Percentiles rank a stretch among this genome's conserved stretches.
Conservation (phyloP, 2,888 invertebrate species). For the Griposia aprilina region DNA sequence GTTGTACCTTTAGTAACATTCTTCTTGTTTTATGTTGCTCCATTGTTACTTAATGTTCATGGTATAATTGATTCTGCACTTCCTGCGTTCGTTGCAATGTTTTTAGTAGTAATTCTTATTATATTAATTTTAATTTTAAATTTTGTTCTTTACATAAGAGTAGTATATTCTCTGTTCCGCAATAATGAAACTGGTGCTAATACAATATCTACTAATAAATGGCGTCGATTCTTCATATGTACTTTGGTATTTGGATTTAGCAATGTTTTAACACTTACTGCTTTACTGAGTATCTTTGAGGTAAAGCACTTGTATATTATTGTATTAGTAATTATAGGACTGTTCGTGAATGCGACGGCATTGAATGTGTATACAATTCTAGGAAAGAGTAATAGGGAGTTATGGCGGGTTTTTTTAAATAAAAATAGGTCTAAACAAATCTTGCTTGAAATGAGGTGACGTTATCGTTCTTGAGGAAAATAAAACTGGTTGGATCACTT, state of each 20-base stretch:
- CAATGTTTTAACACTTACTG: slow-evolving; percentile 15
- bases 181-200: background rate
- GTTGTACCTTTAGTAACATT: background rate
- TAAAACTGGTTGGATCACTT: background rate
- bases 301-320: background rate
- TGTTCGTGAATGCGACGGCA: slow-evolving; percentile 1
- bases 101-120: slow-evolving; percentile 8
- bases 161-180: slow-evolving; percentile 10
- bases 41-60: background rate
- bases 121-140: background rate
- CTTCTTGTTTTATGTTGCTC: background rate
- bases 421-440: background rate
- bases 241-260: slow-evolving; percentile 19
- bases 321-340: background rate
- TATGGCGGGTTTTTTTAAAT: slow-evolving; percentile 6
- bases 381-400: slow-evolving; percentile 5
- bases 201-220: background rate
- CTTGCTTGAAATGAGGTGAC: background rate
- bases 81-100: slow-evolving; percentile 4
- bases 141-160: slow-evolving; percentile 20
- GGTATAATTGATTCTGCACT: background rate
- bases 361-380: slow-evolving; percentile 16
- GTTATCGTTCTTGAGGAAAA: slow-evolving; percentile 9
- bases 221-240: slow-evolving; percentile 2
- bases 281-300: background rate